Base-by-base conservation (phyloP, 2,888 invertebrate genomes). In the Chrysopilus asiliformis region DNA sequence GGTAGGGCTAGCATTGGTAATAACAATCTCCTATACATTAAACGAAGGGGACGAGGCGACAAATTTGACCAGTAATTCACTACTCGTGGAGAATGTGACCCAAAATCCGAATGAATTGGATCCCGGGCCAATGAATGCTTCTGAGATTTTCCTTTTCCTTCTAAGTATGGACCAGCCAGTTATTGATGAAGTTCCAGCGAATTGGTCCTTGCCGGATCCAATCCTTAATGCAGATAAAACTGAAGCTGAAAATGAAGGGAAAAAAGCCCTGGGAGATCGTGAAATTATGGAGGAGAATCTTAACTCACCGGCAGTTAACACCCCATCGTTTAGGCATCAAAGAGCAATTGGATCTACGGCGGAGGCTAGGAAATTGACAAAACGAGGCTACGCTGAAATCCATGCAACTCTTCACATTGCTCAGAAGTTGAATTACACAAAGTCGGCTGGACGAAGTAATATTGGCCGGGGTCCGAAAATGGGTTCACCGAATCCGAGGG, bases 251-350 rank as follows among this genome's bases (percentile, higher is more conserved):
- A 47, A 57, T 30, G 67, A 61, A 4, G 79, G 79, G 0, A 64
- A 69, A 16, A 64, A 61, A 15, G 76, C 74, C 0, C 61, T 84
- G 7, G 56, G 61, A 2, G 60, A 68, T 32, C 66, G 74, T 4
- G 65, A 69, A 39, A 55, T 64, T 12, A 58, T 74, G 4, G 81
- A 83, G 44, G 63, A 61, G 20, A 50, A 53, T 4, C 44, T 58
- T 10, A 46, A 51, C 30, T 54, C 65, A 1, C 64, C 65, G 7
- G 71, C 74, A 0, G 45, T 60, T 1, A 65, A 73, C 39, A 71
- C 74, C 4, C 79, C 83, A 0, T 75, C 78, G 16, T 73, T 68
- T 44, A 69, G 74, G 26, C 84, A 84, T 34, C 83, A 81, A 51
- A 68, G 73, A 32, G 75, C 80, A 0, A 68, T 80, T 1, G 74